These are phyloP conservation scores for Ophthalmolycus amberensis DNA, from an alignment of 2,113 vertebrate genomes.

Conservation along the genomic window DNA sequence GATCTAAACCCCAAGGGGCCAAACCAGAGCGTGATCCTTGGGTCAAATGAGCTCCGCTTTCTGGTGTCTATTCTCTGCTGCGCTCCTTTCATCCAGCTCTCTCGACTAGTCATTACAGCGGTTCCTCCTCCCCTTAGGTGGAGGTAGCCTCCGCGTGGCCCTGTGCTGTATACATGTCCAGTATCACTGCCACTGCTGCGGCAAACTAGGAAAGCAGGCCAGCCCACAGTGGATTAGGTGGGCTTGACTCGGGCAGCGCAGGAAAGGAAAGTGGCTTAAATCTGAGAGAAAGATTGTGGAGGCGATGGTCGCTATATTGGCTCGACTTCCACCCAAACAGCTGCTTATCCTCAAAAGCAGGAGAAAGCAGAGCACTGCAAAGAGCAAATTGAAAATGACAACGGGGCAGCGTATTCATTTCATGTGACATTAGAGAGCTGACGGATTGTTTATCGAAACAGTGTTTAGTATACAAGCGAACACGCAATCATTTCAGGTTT, in stretches of 20 bases:
- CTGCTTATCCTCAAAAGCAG: conserved; percentile 30
- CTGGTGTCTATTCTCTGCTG: conserved; percentile 54
- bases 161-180: conserved; percentile 32
- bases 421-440: conserved; percentile 58
- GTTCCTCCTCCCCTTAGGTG: conserved; percentile 54
- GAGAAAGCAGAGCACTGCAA: conserved; percentile 9
- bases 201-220: conserved; percentile 17
- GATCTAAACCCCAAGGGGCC: conserved; percentile 74
- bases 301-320: conserved; percentile 3
- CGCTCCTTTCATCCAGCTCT: conserved; percentile 62
- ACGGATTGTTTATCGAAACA: conserved; percentile 55
- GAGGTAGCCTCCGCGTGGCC: conserved; percentile 48
- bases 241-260: conserved; percentile 30
- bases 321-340: conserved; percentile 31
- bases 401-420: conserved; percentile 61
- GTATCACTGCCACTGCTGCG: conserved; percentile 21
- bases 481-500: conserved; percentile 44
- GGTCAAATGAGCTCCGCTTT: conserved; percentile 56
- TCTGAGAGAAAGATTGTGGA: conserved; percentile 38
- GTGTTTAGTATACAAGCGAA: conserved; percentile 11
- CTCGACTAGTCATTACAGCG: conserved; percentile 74
- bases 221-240: conserved; percentile 56
- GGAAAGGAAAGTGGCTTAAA: conserved; percentile 41
- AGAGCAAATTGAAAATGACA: conserved; percentile 53
- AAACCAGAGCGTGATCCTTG: conserved; percentile 65